A percentile compares a stretch with the other conserved stretches of the same genome.
Conservation (phyloP, 1,140 invertebrate species). For the Gryllus bimaculatus region DNA sequence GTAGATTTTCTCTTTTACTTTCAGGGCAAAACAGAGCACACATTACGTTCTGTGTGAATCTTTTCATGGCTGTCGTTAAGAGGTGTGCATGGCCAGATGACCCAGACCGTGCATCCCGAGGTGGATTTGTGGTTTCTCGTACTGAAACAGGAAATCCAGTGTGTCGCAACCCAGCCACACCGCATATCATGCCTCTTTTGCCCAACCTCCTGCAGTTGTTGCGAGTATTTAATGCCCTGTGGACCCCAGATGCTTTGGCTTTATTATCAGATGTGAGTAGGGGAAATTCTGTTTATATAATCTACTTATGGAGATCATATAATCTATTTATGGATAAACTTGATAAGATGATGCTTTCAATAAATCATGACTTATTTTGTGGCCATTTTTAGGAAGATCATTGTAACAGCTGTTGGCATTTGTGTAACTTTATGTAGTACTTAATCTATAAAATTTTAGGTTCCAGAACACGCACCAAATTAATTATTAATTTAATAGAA, state of each 20-base stretch:
- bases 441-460: too few species aligned
- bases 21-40: slow-evolving; percentile 38
- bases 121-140: slow-evolving; percentile 66
- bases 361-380: too few species aligned
- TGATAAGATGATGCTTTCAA: too few species aligned
- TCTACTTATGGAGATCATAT: too few species aligned
- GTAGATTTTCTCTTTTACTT: slow-evolving; percentile 17
- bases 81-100: slow-evolving; percentile 74
- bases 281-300: too few species aligned
- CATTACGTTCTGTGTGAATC: slow-evolving; percentile 58
- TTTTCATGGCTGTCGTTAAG: slow-evolving; percentile 73
- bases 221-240: slow-evolving; percentile 69
- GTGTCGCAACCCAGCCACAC: slow-evolving; percentile 74
- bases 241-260: slow-evolving; percentile 52
- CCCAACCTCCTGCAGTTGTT: slow-evolving; percentile 64
- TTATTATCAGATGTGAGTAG: slow-evolving; percentile 45
- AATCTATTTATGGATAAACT: too few species aligned
- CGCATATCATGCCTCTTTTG: slow-evolving; percentile 67
- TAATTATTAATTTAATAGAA: too few species aligned
- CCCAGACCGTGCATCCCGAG: slow-evolving; percentile 62
- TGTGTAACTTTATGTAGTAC: too few species aligned
- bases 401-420: too few species aligned
- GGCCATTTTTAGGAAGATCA: too few species aligned
- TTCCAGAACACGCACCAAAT: too few species aligned
- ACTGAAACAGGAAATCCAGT: slow-evolving; percentile 66